Evolutionary conservation across 2,888 invertebrate genomes (phyloP).

Genomic region (Nesidiocoris tenuis): DNA sequence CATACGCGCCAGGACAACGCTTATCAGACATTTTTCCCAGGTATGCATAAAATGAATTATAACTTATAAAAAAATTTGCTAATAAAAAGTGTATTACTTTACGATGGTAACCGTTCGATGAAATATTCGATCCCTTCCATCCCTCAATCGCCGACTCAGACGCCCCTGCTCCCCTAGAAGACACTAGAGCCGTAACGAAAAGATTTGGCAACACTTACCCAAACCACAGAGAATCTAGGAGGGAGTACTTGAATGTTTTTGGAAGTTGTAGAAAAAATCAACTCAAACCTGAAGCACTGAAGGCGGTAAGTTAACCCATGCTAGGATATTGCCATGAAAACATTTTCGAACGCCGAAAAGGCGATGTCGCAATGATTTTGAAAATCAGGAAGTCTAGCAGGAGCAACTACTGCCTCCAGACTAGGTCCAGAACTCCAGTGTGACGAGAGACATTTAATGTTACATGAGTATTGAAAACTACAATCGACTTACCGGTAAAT

Average conservation of each 20-base stretch:
- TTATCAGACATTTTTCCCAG: too few species aligned
- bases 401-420: conserved; percentile 15
- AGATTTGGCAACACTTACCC: conserved; percentile 2
- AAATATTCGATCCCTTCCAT: too few species aligned
- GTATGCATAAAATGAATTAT: too few species aligned
- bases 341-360: too few species aligned
- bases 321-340: too few species aligned
- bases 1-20: too few species aligned
- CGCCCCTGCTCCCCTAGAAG: background rate
- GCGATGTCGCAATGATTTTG: too few species aligned
- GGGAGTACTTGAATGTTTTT: background rate
- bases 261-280: conserved; percentile 21
- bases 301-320: conserved; percentile 7
- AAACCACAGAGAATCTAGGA: conserved; percentile 21
- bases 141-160: background rate
- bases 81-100: too few species aligned
- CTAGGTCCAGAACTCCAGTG: conserved; percentile 39
- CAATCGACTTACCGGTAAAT: conserved; percentile 36
- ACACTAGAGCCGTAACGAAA: background rate
- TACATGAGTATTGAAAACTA: conserved; percentile 24
- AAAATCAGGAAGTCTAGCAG: too few species aligned
- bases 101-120: too few species aligned
- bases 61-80: too few species aligned
- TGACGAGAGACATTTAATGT: conserved; percentile 35
- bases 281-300: conserved; percentile 36